These are phyloP conservation scores for Acanthopleura granulata DNA, from an alignment of 2,888 invertebrate species.

Conservation along the genomic window DNA sequence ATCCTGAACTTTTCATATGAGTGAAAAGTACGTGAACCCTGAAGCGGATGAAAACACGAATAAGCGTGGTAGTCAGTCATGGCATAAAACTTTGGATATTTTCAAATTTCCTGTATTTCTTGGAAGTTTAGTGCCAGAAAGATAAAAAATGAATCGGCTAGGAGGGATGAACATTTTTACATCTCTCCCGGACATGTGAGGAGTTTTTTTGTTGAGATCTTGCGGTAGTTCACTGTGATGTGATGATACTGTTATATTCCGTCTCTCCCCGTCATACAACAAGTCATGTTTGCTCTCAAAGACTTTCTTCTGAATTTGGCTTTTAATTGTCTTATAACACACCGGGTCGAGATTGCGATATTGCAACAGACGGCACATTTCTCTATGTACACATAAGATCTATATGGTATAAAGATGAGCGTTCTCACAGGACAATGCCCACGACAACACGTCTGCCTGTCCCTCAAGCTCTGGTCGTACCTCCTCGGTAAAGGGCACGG, in stretches of 20 bases:
- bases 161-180: too few species aligned
- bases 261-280: slow-evolving; percentile 1
- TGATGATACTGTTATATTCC: not conserved
- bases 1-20: too few species aligned
- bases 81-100: too few species aligned
- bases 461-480: not conserved
- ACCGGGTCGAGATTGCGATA: not conserved
- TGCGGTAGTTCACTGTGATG: not conserved
- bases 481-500: slow-evolving; percentile 2
- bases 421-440: not conserved
- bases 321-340: slow-evolving; percentile 2
- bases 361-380: not conserved
- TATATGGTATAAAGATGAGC: not conserved
- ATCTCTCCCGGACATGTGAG: too few species aligned
- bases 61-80: too few species aligned
- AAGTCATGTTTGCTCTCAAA: not conserved
- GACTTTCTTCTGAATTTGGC: not conserved
- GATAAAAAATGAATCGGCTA: too few species aligned
- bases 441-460: not conserved
- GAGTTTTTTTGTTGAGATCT: too few species aligned
- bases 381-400: not conserved
- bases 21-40: too few species aligned
- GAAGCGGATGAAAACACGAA: too few species aligned
- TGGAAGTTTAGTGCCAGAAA: too few species aligned
- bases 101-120: too few species aligned